Conservation (phyloP, 2,797 vertebrate genomes). For the Salarias fasciatus region DNA sequence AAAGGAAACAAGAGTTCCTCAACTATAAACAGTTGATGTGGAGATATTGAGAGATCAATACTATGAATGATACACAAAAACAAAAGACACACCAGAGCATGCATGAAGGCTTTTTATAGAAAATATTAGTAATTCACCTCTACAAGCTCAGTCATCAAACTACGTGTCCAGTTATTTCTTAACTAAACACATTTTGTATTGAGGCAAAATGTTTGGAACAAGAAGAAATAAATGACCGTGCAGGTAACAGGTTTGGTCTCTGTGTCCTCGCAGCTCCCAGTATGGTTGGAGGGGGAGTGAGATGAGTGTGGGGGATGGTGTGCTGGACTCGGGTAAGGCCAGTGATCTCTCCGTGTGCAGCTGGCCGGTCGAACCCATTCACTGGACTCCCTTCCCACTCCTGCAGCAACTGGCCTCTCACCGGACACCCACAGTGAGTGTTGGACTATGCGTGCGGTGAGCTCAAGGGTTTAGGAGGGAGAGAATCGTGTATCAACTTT, state of each 20-base stretch:
- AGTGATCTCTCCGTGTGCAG: slow-evolving; percentile 91
- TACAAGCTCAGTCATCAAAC: no score
- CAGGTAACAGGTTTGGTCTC: slow-evolving; percentile 4
- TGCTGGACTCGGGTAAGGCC: slow-evolving; percentile 91
- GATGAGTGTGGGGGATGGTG: slow-evolving; percentile 86
- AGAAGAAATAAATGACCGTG: neutral
- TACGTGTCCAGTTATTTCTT: no score
- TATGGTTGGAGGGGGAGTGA: slow-evolving; percentile 87
- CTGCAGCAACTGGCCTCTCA: slow-evolving; percentile 84
- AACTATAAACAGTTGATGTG: no score
- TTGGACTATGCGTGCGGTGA: slow-evolving; percentile 19
- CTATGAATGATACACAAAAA: no score
- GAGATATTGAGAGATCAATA: no score
- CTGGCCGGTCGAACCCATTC: slow-evolving; percentile 90
- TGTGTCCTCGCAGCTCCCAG: slow-evolving; percentile 78
- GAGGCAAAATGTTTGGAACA: no score
- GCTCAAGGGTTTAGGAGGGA: neutral
- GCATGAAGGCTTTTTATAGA: no score
- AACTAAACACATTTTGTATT: no score
- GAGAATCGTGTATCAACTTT: neutral
- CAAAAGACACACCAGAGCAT: no score
- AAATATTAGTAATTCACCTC: no score
- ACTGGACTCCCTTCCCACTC: slow-evolving; percentile 90
- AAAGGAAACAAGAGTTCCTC: no score
- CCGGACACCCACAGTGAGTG: slow-evolving; percentile 65